A percentile compares a stretch with the other conserved stretches of the same genome.
phyloP scores from a whole-genome alignment of 2,888 invertebrate species.

The Pristionchus exspectatus region DNA sequence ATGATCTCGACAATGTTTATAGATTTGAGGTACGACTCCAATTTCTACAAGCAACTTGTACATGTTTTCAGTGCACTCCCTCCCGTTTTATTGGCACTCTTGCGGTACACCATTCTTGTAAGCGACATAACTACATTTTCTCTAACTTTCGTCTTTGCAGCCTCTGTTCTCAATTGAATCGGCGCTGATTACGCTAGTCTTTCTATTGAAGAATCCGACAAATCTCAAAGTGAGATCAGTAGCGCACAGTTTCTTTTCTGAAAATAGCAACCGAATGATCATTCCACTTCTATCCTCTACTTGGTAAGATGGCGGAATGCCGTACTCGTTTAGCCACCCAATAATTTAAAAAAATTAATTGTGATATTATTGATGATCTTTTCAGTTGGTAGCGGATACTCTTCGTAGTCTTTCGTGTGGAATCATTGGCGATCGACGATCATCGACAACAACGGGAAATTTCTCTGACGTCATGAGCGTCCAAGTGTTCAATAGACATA shows the following conservation, averaged over 20 bases:
- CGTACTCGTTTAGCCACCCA: too few species aligned
- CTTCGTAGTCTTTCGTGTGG: background rate
- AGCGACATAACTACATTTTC: background rate
- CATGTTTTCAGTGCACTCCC: background rate
- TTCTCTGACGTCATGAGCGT: background rate
- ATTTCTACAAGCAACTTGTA: background rate
- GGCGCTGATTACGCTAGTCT: background rate
- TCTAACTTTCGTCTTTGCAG: background rate
- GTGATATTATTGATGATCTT: background rate
- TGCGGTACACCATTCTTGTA: background rate
- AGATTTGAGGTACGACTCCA: background rate
- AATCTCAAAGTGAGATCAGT: background rate
- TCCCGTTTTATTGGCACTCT: background rate
- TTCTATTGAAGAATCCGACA: slow-evolving; percentile 33
- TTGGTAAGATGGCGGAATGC: too few species aligned
- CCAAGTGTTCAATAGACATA: background rate
- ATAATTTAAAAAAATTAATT: background rate
- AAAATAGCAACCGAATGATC: background rate
- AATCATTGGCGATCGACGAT: background rate
- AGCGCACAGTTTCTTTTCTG: background rate
- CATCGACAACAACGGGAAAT: background rate
- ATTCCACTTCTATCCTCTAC: too few species aligned
- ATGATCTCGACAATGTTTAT: slow-evolving; percentile 23
- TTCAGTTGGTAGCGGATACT: background rate
- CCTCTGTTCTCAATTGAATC: slow-evolving; percentile 13